Evolutionary conservation across 2,888 invertebrate species (phyloP), one percentile per base, ranked within the genome.

Genomic region (Graphium colonna): DNA sequence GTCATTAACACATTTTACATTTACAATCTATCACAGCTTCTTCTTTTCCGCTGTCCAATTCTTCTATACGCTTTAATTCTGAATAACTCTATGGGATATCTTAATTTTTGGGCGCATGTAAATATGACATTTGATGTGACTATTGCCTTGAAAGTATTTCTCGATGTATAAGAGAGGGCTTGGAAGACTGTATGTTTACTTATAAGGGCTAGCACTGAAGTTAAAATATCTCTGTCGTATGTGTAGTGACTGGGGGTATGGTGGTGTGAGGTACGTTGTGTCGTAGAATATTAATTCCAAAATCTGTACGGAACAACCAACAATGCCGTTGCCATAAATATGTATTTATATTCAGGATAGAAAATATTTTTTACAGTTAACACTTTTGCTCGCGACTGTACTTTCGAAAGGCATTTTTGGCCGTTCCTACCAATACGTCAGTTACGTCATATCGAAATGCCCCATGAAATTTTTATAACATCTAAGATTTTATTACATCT

Each of bases 231-330:
- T 58, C 49, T 44, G 39, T 7, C 31, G 50, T 36, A 51, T 62
- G 67, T 67, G 64, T 73, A 69, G 69, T 83, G 84, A 81, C 84
- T 82, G 86, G 82, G 73, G 82, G 83, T 33, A 10, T 75, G 56
- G 79, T 81, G 84, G 84, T 82, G 80, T 82, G 81, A 82, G 82
- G 83, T 57, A 57, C 60, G n/a, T n/a, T n/a, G n/a, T n/a, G n/a
- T n/a, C n/a, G n/a, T n/a, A n/a, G n/a, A n/a, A n/a, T n/a, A n/a
- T n/a, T n/a, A n/a, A 50, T 55, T 57, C n/a, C 33, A 56, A 48
- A 54, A 48, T 48, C 46, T 51, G 48, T 57, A 42, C 47, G 40
- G 43, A 58, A 49, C 50, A 36, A 41, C 49, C 31, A 45, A 45
- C 21, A 49, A 40, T 50, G 52, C 33, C 41, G 17, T 38, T 21